Evolutionary conservation across 2,888 invertebrate species (phyloP), one percentile per base, ranked within the genome.

Genomic region (Amblyjoppa proteus): DNA sequence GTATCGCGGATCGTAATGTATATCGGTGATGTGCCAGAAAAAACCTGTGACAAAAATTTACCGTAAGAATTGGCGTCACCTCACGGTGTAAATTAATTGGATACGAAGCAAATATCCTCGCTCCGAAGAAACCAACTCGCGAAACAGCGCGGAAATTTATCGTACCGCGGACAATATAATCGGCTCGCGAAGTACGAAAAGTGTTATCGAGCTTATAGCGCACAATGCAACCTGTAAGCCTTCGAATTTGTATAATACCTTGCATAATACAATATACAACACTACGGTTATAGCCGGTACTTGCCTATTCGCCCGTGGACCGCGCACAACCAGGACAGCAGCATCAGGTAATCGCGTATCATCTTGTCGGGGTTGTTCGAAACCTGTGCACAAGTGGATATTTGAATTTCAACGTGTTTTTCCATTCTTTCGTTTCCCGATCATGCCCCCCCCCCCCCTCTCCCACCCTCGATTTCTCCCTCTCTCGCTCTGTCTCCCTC

Each of bases 11-110:
- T 98, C 98, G 95, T 97, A 97, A 94, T 98, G 98, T 90, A 98
- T 96, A 94, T 98, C 98, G 88, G 98, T 98, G 92, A 98, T 97
- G 94, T 98, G 98, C 98, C 98, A 98, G 95, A 98, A 98, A 94
- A 97, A 97, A 90, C 98, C 98, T 98, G 96, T 1, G 96, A 97
- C 94, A 95, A 89, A 90, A 89, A 86, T 45, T 51, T 25, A 51
- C 70, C 28, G 56, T 78, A 11, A 58, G 51, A 53, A 53, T 11
- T 11, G 45, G 20, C 31, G 53, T 51, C 41, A 2, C 1, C 0
- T 68, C 41, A n/a, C 7, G 3, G 6, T 41, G 11, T 11, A 1
- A 7, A 41, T 41, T 41, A 9, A 41, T 11, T 41, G 1, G 11
- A 9, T 41, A 11, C 2, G 9, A 41, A 11, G 41, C 45, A 13